Base-by-base conservation (phyloP, 92 coral and sea anemone species). In the Palythoa grandis region DNA sequence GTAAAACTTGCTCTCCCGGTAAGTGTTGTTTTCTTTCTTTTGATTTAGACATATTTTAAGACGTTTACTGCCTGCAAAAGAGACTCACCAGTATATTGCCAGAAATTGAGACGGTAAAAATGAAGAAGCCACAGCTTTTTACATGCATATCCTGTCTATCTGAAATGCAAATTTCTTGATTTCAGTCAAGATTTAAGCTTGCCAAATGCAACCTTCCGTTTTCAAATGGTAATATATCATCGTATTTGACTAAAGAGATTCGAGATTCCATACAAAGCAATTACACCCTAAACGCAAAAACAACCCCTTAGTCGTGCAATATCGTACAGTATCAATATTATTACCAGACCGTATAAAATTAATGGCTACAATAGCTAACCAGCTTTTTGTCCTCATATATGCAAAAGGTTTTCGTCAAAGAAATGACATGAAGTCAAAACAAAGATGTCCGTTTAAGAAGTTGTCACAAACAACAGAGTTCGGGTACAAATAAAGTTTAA, bases 161-260 rank as follows among this genome's bases (percentile, higher is more conserved):
- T 25, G 63, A 76, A 76, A 76, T 76, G 82, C 82, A 76, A 76
- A 76, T 76, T 54, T 13, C 11, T 58, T 53, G 67, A 54, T 29
- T 54, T 29, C 24, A 54, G 38, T 76, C 78, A 74, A 16, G 78
- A 20, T 50, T 48, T 9, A 7, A 54, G 38, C 19, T 37, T 29
- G 47, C 82, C 82, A 76, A 76, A 54, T 52, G 68, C 50, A 13
- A 24, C 48, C 67, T 54, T 54, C 54, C 65, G 58, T 53, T 76
- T 29, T 35, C 10, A 76, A 69, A 69, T 76, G 82, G 82, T 54
- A 76, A 76, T 76, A 76, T 54, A 53, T 76, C 82, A 54, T 14
- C n/a, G 22, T 15, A 19, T 9, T 6, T 17, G 15, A 38, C 54
- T 43, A n/a, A 71, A 71, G 48, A 75, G 79, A 50, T 22, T 23